Conservation (phyloP, 2,888 invertebrate species). For the Phalera bucephala region DNA sequence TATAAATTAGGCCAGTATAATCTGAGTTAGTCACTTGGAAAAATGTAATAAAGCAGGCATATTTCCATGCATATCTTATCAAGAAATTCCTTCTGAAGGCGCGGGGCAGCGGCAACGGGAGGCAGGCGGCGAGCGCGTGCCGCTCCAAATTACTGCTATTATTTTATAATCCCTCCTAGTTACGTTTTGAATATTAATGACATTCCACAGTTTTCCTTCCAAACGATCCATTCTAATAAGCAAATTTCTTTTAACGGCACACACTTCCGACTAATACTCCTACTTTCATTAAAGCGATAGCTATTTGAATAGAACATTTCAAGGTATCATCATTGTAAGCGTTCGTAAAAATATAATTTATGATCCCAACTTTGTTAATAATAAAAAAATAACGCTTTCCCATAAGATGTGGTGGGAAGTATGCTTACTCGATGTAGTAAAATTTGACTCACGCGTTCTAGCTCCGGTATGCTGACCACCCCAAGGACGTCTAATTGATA, state of each 20-base stretch:
- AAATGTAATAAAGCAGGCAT: conserved; percentile 79
- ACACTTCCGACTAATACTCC: conserved; percentile 42
- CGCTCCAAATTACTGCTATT: conserved; percentile 81
- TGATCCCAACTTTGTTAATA: too few species aligned
- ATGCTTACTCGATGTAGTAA: conserved; percentile 8
- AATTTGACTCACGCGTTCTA: conserved; percentile 23
- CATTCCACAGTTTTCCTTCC: conserved; percentile 72
- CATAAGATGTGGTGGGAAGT: too few species aligned
- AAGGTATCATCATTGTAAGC: too few species aligned
- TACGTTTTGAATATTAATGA: conserved; percentile 82
- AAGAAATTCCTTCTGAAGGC: conserved; percentile 64
- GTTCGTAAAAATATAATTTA: too few species aligned
- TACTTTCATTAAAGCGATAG: too few species aligned
- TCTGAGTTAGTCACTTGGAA: conserved; percentile 56
- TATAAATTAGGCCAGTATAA: conserved; percentile 35
- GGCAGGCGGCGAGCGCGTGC: conserved; percentile 50
- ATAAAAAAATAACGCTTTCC: too few species aligned
- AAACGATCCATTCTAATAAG: conserved; percentile 61
- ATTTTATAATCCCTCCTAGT: conserved; percentile 82
- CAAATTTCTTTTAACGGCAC: conserved; percentile 64
- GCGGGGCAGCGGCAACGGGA: conserved; percentile 33
- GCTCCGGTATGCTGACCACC: conserved; percentile 34
- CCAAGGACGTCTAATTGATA: conserved; percentile 34
- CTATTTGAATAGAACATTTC: too few species aligned
- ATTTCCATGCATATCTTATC: conserved; percentile 79